Evolutionary conservation across 2,888 invertebrate genomes (phyloP).

Genomic region (Caenorhabditis sp.): DNA sequence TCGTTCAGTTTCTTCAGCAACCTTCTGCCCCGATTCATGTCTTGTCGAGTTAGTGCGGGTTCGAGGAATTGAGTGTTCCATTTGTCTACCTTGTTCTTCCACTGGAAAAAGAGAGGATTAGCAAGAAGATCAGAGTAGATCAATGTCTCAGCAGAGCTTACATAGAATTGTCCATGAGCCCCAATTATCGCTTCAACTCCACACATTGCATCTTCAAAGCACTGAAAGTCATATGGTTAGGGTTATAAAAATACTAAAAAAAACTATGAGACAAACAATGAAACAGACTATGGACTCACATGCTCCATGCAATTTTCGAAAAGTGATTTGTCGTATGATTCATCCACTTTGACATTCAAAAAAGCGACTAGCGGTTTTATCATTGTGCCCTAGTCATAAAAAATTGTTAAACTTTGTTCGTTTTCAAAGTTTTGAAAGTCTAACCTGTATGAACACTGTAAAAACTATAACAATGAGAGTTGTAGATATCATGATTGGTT

Average conservation of each 20-base stretch:
- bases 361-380: constrained; percentile 97
- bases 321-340: constrained; percentile 66
- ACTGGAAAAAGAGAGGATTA: constrained; percentile 54
- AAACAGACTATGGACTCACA: too few relatives aligned
- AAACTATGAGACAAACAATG: too few relatives aligned
- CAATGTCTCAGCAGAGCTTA: too few relatives aligned
- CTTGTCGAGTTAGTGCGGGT: constrained; percentile 47
- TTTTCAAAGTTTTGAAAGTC: not conserved
- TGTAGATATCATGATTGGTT: constrained; percentile 98
- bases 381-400: constrained; percentile 94
- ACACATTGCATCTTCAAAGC: constrained; percentile 78
- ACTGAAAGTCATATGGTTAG: constrained; percentile 70
- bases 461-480: constrained; percentile 98
- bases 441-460: constrained; percentile 96
- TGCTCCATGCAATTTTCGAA: constrained; percentile 70
- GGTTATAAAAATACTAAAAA: too few relatives aligned
- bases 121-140: too few relatives aligned
- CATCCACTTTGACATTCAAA: constrained; percentile 89
- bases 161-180: constrained; percentile 72
- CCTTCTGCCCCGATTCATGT: constrained; percentile 46
- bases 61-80: constrained; percentile 58
- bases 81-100: constrained; percentile 49
- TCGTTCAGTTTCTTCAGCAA: constrained; percentile 53
- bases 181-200: constrained; percentile 80
- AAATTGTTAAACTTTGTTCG: not conserved